Evolutionary conservation across 2,888 invertebrate genomes (phyloP), one percentile per base, ranked within the genome.

Genomic region (Elmis aenea): DNA sequence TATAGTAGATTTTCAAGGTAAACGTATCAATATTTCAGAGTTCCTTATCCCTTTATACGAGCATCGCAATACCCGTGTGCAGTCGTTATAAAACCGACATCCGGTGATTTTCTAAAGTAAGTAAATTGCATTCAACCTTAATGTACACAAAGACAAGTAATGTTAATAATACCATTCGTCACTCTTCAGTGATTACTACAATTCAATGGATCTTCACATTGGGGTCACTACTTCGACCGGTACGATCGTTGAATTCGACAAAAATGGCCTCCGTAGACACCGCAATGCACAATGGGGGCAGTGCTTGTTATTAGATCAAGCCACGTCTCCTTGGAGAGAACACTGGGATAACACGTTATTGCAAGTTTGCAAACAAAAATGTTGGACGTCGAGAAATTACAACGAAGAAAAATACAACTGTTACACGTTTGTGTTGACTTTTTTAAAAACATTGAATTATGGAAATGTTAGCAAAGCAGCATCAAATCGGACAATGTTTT

Each of bases 31-130:
- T n/a, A 37, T 76, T 76, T 45, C 67, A 78, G 79, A 64, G 74
- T 93, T 59, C 90, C 91, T 45, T 89, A 84, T 72, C 93, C 93
- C 26, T 92, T 92, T 64, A 77, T 82, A 33, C 77, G 83, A 65
- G 91, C 91, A 32, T 76, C 77, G 33, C 83, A 88, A 59, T 79
- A 84, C 69, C 83, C 85, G 16, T 85, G 86, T 57, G 79, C 86
- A 26, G 77, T 94, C 52, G 79, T 92, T 24, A 81, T 94, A 62
- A 87, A 86, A 66, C 92, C 93, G 36, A 90, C 93, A 2, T 74
- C 74, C 44, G 93, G 93, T 30, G 85, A 85, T 72, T 93, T 93
- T 68, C 74, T 93, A 38, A 82, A 86, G 89, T 86, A 72, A 76
- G 79, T 73, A 18, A 18, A 24, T 24, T 24, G 5, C 25, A 5